A percentile compares a stretch with the other conserved stretches of the same genome.
These are phyloP conservation scores for Artemisiospiza belli DNA, from an alignment of 2,113 vertebrate species.

Conservation along the genomic window DNA sequence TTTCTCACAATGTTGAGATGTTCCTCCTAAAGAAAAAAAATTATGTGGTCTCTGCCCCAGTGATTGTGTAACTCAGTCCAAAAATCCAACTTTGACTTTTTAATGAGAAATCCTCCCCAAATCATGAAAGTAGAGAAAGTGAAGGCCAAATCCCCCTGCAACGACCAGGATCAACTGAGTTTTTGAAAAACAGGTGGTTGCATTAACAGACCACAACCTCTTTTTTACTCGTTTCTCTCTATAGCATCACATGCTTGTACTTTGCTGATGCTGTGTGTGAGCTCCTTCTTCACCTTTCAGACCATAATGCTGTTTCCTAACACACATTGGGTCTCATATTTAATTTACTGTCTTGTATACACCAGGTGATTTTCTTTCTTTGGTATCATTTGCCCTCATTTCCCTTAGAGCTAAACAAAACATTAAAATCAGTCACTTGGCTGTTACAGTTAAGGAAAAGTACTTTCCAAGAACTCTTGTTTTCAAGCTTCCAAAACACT, in stretches of 20 bases:
- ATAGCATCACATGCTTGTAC: neutral
- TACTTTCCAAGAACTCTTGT: neutral
- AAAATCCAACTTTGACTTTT: neutral
- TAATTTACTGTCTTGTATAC: neutral
- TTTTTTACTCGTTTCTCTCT: neutral
- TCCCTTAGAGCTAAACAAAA: neutral
- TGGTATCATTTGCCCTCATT: neutral
- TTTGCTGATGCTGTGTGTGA: neutral
- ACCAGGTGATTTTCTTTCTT: neutral
- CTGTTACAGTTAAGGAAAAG: neutral
- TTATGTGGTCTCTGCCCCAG: neutral
- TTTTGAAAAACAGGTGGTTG: neutral
- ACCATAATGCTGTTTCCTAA: neutral
- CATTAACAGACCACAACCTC: neutral
- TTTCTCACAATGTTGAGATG: neutral
- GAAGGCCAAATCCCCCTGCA: neutral
- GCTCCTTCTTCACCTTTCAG: neutral
- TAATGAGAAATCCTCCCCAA: neutral
- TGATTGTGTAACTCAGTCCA: neutral
- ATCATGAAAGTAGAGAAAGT: neutral
- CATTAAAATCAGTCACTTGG: neutral
- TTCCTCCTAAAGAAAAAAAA: neutral
- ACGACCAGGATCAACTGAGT: neutral
- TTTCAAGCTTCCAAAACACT: neutral
- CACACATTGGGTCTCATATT: accelerated